phyloP scores from a whole-genome alignment of 2,113 vertebrate species.

The Charina bottae region DNA sequence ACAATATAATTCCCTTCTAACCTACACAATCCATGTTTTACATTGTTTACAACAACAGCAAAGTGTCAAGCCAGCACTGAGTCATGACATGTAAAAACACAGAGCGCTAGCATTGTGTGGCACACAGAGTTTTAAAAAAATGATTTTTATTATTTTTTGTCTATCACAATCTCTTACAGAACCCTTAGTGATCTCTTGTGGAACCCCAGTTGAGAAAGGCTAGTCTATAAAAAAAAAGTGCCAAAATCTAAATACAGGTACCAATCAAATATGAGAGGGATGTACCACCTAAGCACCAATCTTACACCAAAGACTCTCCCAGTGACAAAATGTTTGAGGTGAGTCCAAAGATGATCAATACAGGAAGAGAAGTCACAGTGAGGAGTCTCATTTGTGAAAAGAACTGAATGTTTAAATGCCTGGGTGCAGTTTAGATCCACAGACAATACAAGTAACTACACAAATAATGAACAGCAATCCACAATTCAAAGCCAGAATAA shows the following conservation, averaged over 20 bases:
- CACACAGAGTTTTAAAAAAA: background rate
- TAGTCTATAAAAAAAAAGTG: background rate
- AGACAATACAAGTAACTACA: background rate
- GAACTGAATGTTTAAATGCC: background rate
- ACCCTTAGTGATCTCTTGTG: background rate
- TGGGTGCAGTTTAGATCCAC: background rate
- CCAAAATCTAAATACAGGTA: background rate
- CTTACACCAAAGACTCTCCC: background rate
- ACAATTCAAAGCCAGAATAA: constrained; percentile 42
- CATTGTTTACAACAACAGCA: background rate
- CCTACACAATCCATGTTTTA: background rate
- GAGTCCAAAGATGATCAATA: background rate
- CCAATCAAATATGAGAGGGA: background rate
- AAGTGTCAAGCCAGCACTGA: background rate
- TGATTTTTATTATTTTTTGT: background rate
- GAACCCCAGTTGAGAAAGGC: background rate
- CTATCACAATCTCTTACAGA: background rate
- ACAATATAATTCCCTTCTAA: background rate
- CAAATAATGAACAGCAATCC: constrained; percentile 23
- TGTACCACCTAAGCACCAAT: background rate
- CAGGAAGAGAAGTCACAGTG: background rate
- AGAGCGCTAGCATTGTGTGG: background rate
- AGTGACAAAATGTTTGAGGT: background rate
- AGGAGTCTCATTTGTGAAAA: background rate
- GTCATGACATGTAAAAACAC: background rate